Evolutionary conservation across 2,797 vertebrate genomes (phyloP).

Genomic region (Pantherophis vulpinus): DNA sequence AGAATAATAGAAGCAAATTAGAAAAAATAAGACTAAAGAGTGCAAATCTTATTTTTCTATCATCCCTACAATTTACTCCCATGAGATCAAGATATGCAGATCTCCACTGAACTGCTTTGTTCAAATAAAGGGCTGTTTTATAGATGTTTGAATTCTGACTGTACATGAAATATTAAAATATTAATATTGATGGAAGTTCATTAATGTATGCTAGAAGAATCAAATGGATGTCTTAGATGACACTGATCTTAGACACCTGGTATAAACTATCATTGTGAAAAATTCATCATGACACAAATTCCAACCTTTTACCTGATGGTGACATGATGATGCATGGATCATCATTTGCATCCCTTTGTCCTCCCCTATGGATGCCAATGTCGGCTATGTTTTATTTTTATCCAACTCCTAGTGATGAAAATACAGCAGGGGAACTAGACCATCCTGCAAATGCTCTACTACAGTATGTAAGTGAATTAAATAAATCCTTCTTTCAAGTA

Average conservation of each 20-base stretch:
- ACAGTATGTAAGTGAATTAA: not conserved
- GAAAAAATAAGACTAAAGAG: not conserved
- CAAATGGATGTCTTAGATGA: not conserved
- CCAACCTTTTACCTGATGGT: not conserved
- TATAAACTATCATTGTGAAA: not conserved
- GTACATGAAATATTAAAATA: not conserved
- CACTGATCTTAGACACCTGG: not conserved
- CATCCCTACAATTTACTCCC: not conserved
- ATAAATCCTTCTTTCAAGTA: not conserved
- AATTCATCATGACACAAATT: not conserved
- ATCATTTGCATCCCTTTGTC: not conserved
- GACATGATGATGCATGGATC: not conserved
- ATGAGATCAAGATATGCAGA: not conserved
- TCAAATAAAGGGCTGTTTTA: not conserved
- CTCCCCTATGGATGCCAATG: not conserved
- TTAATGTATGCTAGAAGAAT: not conserved
- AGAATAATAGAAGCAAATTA: not conserved
- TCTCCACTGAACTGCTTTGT: not conserved
- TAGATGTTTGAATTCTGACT: not conserved
- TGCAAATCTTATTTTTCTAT: not conserved
- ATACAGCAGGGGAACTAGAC: not conserved
- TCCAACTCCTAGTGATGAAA: not conserved
- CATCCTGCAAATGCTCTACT: not conserved
- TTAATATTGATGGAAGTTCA: not conserved
- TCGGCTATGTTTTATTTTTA: not conserved